These are phyloP conservation scores for Drosophila obscura DNA, from an alignment of 1,140 invertebrate genomes.

Conservation along the genomic window DNA sequence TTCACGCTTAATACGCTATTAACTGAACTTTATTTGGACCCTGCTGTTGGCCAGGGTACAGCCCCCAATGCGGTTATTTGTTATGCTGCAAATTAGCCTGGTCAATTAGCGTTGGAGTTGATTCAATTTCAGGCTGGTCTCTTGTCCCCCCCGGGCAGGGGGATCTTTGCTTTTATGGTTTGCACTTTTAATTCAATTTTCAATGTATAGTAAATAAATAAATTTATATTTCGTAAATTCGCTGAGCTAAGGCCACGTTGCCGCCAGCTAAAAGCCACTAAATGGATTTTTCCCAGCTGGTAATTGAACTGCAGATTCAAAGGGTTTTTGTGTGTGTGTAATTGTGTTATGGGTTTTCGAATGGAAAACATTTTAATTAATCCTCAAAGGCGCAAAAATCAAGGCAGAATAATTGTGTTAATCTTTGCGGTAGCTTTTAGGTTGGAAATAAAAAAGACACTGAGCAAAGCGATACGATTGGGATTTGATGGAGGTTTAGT, in stretches of 20 bases:
- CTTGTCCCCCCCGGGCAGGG: neutral
- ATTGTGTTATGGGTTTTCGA: constrained; percentile 15
- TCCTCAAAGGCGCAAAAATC: neutral
- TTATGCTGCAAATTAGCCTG: constrained; percentile 66
- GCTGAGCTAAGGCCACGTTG: constrained; percentile 1
- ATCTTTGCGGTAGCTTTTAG: too few species aligned
- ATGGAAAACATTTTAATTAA: constrained; percentile 5
- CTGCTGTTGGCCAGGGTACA: constrained; percentile 19
- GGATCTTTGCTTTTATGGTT: constrained; percentile 30
- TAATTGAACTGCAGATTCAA: constrained; percentile 23
- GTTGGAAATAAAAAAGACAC: too few species aligned
- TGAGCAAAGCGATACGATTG: too few species aligned
- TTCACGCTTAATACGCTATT: constrained; percentile 54
- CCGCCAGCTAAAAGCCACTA: constrained; percentile 50
- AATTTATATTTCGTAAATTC: too few species aligned
- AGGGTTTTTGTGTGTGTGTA: constrained; percentile 13
- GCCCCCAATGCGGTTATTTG: constrained; percentile 59
- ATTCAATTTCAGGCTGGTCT: constrained; percentile 55
- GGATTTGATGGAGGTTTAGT: too few species aligned
- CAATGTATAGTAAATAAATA: constrained; percentile 15
- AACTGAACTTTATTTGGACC: constrained; percentile 54
- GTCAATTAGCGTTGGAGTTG: constrained; percentile 65
- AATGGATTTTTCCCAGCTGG: constrained; percentile 38
- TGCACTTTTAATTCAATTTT: constrained; percentile 61
- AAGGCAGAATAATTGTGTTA: too few species aligned